Evolutionary conservation across 1,140 invertebrate species (phyloP).

Genomic region (Scaptomyza montana): DNA sequence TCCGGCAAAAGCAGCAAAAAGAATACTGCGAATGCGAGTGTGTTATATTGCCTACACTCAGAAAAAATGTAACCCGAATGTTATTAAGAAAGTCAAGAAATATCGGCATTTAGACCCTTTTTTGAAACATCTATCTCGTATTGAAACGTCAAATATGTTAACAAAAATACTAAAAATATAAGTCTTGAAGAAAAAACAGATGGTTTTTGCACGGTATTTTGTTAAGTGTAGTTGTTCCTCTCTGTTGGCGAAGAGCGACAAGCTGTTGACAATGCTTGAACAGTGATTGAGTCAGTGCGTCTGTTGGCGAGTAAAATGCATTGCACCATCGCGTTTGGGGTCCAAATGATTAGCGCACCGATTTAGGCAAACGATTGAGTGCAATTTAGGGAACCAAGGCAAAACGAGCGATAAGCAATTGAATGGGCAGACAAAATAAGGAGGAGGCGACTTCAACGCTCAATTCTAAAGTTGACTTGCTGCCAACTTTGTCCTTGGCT

Average conservation of each 20-base stretch:
- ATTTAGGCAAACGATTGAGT: constrained; percentile 69
- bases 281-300: constrained; percentile 44
- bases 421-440: neutral
- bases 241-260: neutral
- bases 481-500: constrained; percentile 49
- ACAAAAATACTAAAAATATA: too few species aligned
- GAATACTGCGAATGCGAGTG: neutral
- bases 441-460: neutral
- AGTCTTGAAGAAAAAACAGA: too few species aligned
- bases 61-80: neutral
- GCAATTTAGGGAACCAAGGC: constrained; percentile 5
- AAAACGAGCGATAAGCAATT: neutral
- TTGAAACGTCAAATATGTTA: too few species aligned
- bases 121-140: too few species aligned
- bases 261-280: constrained; percentile 55
- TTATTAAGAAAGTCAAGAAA: too few species aligned
- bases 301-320: constrained; percentile 48
- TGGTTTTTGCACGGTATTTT: neutral
- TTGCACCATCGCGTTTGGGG: constrained; percentile 26
- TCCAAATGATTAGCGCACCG: constrained; percentile 74
- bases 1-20: constrained; percentile 26
- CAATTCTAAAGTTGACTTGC: constrained; percentile 22
- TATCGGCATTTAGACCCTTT: too few species aligned
- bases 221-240: neutral
- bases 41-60: neutral